These are phyloP conservation scores for Clangula hyemalis DNA, from an alignment of 2,797 vertebrate species.

Conservation along the genomic window DNA sequence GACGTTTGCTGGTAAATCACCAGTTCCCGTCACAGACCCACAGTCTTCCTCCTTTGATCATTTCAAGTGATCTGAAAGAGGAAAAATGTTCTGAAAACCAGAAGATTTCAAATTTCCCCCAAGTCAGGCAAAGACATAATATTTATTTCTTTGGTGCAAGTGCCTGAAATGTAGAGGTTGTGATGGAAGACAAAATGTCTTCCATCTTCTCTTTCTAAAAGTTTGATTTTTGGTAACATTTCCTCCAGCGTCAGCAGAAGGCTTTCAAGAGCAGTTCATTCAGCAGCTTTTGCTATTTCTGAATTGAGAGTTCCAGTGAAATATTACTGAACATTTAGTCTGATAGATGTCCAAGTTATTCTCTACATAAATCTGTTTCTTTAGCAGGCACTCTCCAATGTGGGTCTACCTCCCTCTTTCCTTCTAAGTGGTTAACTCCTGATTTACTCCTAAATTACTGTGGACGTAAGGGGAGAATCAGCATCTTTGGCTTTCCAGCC, in stretches of 20 bases:
- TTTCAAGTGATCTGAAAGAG: not conserved
- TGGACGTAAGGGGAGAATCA: not conserved
- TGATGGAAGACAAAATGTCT: not conserved
- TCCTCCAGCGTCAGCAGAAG: not conserved
- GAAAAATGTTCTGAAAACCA: not conserved
- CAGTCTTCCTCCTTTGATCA: conserved; percentile 7
- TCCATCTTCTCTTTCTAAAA: not conserved
- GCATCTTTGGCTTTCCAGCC: not conserved
- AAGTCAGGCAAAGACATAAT: not conserved
- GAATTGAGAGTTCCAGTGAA: not conserved
- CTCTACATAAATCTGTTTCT: not conserved
- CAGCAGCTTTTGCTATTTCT: not conserved
- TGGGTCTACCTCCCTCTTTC: not conserved
- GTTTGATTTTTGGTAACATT: not conserved
- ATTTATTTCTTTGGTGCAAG: not conserved
- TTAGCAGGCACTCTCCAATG: not conserved
- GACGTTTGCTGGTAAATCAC: not conserved
- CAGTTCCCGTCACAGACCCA: not conserved
- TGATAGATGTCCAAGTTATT: not conserved
- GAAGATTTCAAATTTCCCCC: not conserved
- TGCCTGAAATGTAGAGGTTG: not conserved
- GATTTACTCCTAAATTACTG: not conserved
- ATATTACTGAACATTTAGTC: not conserved
- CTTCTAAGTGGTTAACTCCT: not conserved
- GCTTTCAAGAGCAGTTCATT: not conserved